phyloP scores from a whole-genome alignment of 2,113 vertebrate genomes.

The Leptosomus discolor region DNA sequence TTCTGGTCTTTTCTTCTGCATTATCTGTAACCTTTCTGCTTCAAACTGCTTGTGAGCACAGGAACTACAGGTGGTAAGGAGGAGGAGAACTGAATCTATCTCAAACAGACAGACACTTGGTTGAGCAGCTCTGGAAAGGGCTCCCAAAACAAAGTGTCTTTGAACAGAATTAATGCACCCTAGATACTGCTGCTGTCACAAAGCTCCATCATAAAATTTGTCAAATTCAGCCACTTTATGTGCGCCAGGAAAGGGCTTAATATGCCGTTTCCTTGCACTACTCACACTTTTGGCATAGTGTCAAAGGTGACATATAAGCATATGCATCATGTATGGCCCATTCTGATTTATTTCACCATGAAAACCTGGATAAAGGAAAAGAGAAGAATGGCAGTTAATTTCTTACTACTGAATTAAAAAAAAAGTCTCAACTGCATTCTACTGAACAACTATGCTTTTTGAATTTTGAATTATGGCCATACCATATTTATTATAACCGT shows the following conservation, averaged over 20 bases:
- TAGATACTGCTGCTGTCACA: not conserved
- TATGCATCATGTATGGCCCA: not conserved
- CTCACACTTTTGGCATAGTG: not conserved
- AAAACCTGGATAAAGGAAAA: not conserved
- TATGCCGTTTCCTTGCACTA: not conserved
- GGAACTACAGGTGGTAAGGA: not conserved
- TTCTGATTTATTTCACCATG: not conserved
- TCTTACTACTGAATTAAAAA: not conserved
- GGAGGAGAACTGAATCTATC: not conserved
- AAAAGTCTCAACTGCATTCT: not conserved
- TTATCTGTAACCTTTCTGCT: not conserved
- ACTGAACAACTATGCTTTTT: not conserved
- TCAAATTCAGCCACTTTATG: not conserved
- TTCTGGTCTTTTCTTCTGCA: not conserved
- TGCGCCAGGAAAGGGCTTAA: not conserved
- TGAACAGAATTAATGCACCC: not conserved
- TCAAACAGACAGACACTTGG: not conserved
- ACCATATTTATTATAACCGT: not conserved
- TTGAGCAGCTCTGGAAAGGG: not conserved
- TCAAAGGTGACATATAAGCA: not conserved
- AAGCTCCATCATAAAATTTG: not conserved
- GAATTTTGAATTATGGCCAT: not conserved
- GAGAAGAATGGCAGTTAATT: not conserved
- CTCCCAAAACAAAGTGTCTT: not conserved
- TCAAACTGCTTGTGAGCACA: not conserved